phyloP scores from a whole-genome alignment of 2,797 vertebrate species.

The Prionace glauca region DNA sequence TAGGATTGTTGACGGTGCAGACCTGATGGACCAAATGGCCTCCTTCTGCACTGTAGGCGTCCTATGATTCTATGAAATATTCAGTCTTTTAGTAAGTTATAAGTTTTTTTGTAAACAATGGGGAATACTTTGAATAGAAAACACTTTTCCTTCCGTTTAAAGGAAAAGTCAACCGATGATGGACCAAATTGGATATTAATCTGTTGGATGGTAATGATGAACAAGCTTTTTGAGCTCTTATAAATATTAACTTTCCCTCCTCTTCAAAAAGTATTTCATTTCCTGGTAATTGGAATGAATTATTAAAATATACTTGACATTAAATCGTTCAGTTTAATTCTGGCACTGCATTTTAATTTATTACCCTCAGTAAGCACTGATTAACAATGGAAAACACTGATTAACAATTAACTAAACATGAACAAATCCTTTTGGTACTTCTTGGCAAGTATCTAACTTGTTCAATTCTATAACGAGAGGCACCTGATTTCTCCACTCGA shows the following conservation, averaged over 20 bases:
- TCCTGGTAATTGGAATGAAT: conserved; percentile 6
- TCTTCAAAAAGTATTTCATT: background rate
- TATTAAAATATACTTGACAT: conserved; percentile 14
- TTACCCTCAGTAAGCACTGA: background rate
- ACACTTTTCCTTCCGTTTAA: background rate
- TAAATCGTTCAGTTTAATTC: conserved; percentile 19
- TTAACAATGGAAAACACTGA: conserved; percentile 6
- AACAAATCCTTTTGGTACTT: background rate
- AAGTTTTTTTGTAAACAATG: background rate
- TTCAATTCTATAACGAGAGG: background rate
- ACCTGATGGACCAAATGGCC: too few species aligned
- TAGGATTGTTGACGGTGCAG: too few species aligned
- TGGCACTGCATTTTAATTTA: background rate
- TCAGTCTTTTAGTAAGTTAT: background rate
- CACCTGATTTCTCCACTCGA: background rate
- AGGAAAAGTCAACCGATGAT: background rate
- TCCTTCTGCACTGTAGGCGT: too few species aligned
- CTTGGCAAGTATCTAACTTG: background rate
- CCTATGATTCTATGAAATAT: background rate
- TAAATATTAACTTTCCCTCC: background rate
- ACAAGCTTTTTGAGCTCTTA: conserved; percentile 5
- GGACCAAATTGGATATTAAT: background rate
- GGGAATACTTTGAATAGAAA: background rate
- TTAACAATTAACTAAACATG: background rate
- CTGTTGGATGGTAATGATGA: background rate